Evolutionary conservation across 2,888 invertebrate species (phyloP), one percentile per base, ranked within the genome.

Genomic region (Tinea trinotella): DNA sequence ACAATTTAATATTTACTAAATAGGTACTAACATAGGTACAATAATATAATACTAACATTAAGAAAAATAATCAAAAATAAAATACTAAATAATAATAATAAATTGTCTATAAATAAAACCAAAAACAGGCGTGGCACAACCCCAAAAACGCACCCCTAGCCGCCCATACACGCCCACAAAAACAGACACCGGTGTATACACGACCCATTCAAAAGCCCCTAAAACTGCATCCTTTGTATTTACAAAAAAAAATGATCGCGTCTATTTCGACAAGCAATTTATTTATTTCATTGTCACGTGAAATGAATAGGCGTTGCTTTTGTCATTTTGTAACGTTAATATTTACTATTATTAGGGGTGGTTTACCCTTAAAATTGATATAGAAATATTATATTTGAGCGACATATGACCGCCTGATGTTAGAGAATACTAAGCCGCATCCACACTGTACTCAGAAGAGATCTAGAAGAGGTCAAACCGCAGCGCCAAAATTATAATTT

Each of bases 61-160:
- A n/a, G n/a, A n/a, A n/a, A n/a, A n/a, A n/a, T n/a, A n/a, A n/a
- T 7, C 6, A 10, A 30, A 30, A 30, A 30, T 7, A n/a, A n/a
- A n/a, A n/a, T n/a, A n/a, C n/a, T n/a, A n/a, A n/a, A n/a, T n/a
- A n/a, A n/a, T n/a, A n/a, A 30, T 10, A 30, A 30, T 30, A 7
- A 30, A 30, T 30, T 30, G 9, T 30, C 30, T 10, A 30, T 7
- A 30, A 30, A 30, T 30, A 30, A 30, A 7, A 30, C 7, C 36
- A 36, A 4, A 5, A 7, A 15, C 1, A 46, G 46, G 46, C 46
- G 46, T 46, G 46, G 46, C 15, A n/a, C 30, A 5, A n/a, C n/a
- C n/a, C n/a, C n/a, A n/a, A n/a, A 6, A 4, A 46, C 46, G 46
- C 46, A 46, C 46, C 46, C 46, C 46, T 46, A 46, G 12, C 18